A percentile compares a stretch with the other conserved stretches of the same genome.
These are phyloP conservation scores for Himalopsyche anomala DNA, from an alignment of 2,888 invertebrate genomes.

Conservation along the genomic window DNA sequence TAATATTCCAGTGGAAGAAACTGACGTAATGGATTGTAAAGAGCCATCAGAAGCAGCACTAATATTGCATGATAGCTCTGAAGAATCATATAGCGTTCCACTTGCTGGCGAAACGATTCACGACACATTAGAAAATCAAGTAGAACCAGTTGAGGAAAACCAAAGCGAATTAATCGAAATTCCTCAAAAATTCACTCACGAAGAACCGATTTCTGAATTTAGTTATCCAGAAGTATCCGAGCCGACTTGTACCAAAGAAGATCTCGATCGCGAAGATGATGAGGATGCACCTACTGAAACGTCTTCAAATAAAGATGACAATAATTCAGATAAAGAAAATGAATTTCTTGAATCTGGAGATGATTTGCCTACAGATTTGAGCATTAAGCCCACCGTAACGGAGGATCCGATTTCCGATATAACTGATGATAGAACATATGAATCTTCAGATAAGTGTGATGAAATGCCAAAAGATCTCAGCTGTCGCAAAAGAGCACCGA, in stretches of 20 bases:
- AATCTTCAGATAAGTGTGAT: slow-evolving; percentile 73
- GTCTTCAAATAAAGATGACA: slow-evolving; percentile 51
- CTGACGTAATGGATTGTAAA: not conserved
- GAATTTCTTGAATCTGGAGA: slow-evolving; percentile 70
- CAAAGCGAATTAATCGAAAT: not conserved
- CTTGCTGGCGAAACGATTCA: not conserved
- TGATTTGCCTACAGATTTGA: slow-evolving; percentile 78
- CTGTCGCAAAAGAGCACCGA: slow-evolving; percentile 75
- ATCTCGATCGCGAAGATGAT: slow-evolving; percentile 48
- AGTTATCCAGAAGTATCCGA: not conserved
- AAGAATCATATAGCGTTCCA: not conserved
- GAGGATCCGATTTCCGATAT: slow-evolving; percentile 66
- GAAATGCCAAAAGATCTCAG: slow-evolving; percentile 80
- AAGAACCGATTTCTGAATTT: not conserved
- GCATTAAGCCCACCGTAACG: slow-evolving; percentile 69
- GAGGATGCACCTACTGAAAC: slow-evolving; percentile 64
- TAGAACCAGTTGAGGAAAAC: not conserved
- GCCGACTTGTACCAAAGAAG: not conserved
- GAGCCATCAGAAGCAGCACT: not conserved
- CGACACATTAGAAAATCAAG: not conserved
- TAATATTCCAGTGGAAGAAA: not conserved
- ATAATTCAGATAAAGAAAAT: slow-evolving; percentile 63
- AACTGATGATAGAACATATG: slow-evolving; percentile 67
- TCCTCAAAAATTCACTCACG: not conserved
- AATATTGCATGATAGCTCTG: not conserved